Conservation (phyloP, 2,797 vertebrate genomes). For the Propithecus perrieri region DNA sequence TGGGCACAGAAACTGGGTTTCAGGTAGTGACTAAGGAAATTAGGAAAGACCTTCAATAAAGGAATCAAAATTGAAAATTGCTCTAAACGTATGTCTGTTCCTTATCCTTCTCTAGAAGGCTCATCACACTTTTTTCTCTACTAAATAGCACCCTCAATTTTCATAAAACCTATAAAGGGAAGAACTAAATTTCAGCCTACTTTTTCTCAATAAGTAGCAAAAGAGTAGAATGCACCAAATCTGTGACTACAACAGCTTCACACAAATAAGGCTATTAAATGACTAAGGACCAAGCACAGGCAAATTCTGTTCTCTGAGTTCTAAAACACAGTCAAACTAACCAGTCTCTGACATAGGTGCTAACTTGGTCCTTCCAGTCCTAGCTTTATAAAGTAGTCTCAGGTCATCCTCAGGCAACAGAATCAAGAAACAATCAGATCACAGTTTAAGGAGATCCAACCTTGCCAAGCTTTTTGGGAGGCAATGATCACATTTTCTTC, state of each 20-base stretch:
- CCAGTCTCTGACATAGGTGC: neutral
- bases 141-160: neutral
- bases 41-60: neutral
- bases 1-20: neutral
- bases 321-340: neutral
- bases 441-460: neutral
- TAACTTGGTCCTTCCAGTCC: neutral
- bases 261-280: neutral
- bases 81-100: neutral
- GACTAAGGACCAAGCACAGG: neutral
- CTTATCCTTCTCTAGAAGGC: neutral
- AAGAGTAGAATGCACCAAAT: conserved; percentile 28
- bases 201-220: neutral
- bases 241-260: neutral
- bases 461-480: neutral
- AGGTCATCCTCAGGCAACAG: neutral
- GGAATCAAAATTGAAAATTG: neutral
- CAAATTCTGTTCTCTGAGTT: neutral
- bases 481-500: neutral
- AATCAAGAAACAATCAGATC: neutral
- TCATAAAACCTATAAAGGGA: conserved; percentile 4
- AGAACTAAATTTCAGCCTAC: neutral
- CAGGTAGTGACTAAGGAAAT: neutral
- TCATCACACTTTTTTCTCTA: neutral
- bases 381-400: neutral